Base-by-base conservation (phyloP, 2,797 vertebrate genomes). In the Sphenopsis melanotis region DNA sequence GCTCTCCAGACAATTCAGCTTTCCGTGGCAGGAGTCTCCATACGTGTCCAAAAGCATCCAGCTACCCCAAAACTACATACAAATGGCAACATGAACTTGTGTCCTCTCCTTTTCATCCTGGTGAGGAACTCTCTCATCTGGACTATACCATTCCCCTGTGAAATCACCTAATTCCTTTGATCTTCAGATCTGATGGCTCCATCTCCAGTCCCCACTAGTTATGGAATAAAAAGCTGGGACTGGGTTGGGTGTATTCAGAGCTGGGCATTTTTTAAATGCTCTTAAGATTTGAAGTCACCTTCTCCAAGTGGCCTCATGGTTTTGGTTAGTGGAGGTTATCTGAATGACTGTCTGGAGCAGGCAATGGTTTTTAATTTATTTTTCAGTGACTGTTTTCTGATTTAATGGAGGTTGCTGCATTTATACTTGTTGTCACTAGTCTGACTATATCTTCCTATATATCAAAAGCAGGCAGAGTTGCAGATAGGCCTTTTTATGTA, bases 381-480 rank as follows among this genome's bases (percentile, higher is more conserved):
- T 93, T 87, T 69, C 1, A 0, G 34, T 47, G 65, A 50, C 39
- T 65, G 3, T 78, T 81, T 78, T 72, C 57, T 78, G 65, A 74
- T 91, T 78, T 85, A 83, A 32, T 78, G 39, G 22, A 69, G 5
- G 3, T 93, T 89, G 22, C 27, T 86, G 59, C 1, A 46, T 94
- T 96, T 90, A 44, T 37, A 42, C 63, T 78, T 72, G 24, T 82
- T 91, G 90, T 91, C 34, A 82, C 37, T 10, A 47, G 23, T 50
- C 29, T 79, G 66, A 36, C 57, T 60, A 2, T 61, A 32, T 87
- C 63, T 91, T 90, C 37, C 63, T 88, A 6, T 66, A 24, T 42
- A 83, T 84, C 82, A 82, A 82, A 89, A 89, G 11, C 39, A 59
- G 30, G 24, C 41, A 55, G 57, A 70, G 30, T 71, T 72, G 26